Percentiles rank a stretch among this genome's conserved stretches.
phyloP scores from a whole-genome alignment of 2,113 vertebrate genomes.

The Varanus salvator region DNA sequence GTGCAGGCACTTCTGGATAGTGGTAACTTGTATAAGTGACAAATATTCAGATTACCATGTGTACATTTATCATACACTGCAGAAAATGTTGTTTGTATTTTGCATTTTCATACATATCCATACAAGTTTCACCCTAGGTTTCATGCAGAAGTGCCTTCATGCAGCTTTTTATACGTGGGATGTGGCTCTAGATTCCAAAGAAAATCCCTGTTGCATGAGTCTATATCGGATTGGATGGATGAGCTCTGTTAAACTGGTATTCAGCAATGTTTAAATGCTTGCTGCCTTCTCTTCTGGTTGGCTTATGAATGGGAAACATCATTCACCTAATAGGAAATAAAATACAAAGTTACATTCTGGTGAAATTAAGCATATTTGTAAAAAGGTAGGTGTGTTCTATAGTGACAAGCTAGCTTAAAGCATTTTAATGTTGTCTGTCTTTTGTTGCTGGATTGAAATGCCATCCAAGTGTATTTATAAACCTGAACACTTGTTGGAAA shows the following conservation, averaged over 20 bases:
- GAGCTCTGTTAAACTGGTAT: background rate
- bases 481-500: slow-evolving; percentile 14
- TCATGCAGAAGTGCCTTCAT: background rate
- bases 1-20: slow-evolving; percentile 6
- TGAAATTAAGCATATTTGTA: background rate
- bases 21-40: background rate
- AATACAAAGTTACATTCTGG: background rate
- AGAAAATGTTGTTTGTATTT: too few species aligned
- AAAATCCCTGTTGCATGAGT: background rate
- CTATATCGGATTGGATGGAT: background rate
- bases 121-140: background rate
- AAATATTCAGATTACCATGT: too few species aligned
- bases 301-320: slow-evolving; percentile 10
- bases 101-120: background rate
- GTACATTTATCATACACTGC: background rate
- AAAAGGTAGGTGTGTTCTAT: slow-evolving; percentile 17
- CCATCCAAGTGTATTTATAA: slow-evolving; percentile 6
- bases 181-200: background rate
- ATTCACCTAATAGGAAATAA: background rate
- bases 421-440: slow-evolving; percentile 25
- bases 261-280: slow-evolving; percentile 1
- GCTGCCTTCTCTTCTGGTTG: background rate
- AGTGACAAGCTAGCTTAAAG: background rate
- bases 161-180: background rate
- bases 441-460: slow-evolving; percentile 18